A percentile compares a stretch with the other conserved stretches of the same genome.
phyloP scores from a whole-genome alignment of 1,140 invertebrate species.

The Cecropterus lyciades region DNA sequence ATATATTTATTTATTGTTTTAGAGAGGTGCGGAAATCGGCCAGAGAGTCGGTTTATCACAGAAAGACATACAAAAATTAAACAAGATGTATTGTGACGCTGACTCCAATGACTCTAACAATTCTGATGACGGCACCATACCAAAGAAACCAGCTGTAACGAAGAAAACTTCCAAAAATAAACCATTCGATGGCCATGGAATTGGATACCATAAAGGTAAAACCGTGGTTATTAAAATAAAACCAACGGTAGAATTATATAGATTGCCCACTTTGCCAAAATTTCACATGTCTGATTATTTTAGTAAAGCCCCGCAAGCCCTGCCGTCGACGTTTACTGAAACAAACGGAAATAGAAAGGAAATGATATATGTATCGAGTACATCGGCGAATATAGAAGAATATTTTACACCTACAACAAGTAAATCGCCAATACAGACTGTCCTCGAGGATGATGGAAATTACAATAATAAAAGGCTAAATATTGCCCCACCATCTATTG shows the following conservation, averaged over 20 bases:
- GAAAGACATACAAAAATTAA: constrained; percentile 88
- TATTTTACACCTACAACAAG: background rate
- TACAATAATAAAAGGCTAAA: background rate
- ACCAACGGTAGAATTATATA: constrained; percentile 60
- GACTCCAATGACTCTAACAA: constrained; percentile 47
- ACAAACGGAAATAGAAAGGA: constrained; percentile 57
- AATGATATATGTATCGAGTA: constrained; percentile 41
- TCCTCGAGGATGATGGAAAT: background rate
- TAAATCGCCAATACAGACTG: background rate
- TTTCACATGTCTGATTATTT: constrained; percentile 75
- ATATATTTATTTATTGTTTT: constrained; percentile 42
- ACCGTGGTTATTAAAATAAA: constrained; percentile 71
- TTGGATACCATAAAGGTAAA: constrained; percentile 81
- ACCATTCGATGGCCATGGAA: constrained; percentile 73
- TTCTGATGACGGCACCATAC: constrained; percentile 41
- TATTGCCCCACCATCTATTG: background rate
- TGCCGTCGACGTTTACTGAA: constrained; percentile 53
- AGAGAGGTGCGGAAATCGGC: constrained; percentile 82
- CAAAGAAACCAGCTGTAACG: constrained; percentile 44
- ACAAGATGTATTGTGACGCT: constrained; percentile 87
- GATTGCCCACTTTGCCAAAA: constrained; percentile 56
- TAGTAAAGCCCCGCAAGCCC: constrained; percentile 69
- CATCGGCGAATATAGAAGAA: constrained; percentile 24
- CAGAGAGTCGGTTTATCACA: constrained; percentile 88
- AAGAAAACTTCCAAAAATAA: constrained; percentile 67